Evolutionary conservation across 2,113 vertebrate genomes (phyloP).

Genomic region (Scortum barcoo): DNA sequence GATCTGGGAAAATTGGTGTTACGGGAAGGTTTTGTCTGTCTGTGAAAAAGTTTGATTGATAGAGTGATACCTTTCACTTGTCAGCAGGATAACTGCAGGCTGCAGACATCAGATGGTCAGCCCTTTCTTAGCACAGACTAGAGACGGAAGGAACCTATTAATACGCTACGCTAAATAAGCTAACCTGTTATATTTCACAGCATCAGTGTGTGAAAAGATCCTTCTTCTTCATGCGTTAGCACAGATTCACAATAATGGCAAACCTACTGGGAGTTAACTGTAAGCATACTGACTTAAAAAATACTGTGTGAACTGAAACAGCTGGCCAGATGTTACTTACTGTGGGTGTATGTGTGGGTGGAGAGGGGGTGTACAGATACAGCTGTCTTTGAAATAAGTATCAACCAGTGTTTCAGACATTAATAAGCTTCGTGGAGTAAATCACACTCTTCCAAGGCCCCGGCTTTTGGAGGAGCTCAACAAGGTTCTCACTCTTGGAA

Average conservation of each 20-base stretch:
- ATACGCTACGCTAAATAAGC: conserved; percentile 14
- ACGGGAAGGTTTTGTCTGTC: no score
- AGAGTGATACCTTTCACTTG: background rate
- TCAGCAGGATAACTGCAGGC: conserved; percentile 5
- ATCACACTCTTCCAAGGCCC: conserved; percentile 75
- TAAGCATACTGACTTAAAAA: conserved; percentile 42
- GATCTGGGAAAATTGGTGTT: no score
- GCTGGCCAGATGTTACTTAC: conserved; percentile 66
- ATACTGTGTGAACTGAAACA: conserved; percentile 60
- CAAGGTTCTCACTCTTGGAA: conserved; percentile 78
- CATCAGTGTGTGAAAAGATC: conserved; percentile 9
- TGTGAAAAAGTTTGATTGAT: no score
- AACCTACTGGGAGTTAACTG: conserved; percentile 40
- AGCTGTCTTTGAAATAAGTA: conserved; percentile 70
- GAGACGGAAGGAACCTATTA: background rate
- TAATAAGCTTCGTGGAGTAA: conserved; percentile 79
- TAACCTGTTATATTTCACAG: conserved; percentile 9
- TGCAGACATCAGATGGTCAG: background rate
- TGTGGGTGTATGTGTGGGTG: background rate
- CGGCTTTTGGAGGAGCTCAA: conserved; percentile 72
- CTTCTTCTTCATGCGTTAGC: conserved; percentile 14
- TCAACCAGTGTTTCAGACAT: conserved; percentile 73
- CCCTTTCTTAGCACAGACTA: conserved; percentile 1
- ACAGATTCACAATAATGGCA: conserved; percentile 33
- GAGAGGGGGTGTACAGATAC: conserved; percentile 40